phyloP scores from a whole-genome alignment of 2,888 invertebrate species.

The Pteria penguin region DNA sequence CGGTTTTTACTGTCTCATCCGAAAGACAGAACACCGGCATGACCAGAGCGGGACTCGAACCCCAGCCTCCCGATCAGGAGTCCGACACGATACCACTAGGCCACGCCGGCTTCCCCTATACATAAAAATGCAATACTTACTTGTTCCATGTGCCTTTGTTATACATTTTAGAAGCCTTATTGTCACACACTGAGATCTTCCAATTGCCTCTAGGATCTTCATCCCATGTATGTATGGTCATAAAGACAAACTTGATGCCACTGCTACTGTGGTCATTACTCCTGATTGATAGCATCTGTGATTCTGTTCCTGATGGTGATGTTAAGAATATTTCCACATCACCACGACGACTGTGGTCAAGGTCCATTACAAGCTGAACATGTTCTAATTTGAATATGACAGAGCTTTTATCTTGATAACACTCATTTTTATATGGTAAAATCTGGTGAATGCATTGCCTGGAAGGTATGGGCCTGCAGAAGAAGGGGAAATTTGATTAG shows the following conservation, averaged over 20 bases:
- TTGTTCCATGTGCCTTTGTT: constrained; percentile 21
- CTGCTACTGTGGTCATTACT: constrained; percentile 59
- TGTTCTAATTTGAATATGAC: constrained; percentile 77
- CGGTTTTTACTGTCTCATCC: too few species aligned
- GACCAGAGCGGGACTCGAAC: too few species aligned
- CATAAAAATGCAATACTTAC: constrained; percentile 5
- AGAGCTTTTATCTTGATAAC: too few species aligned
- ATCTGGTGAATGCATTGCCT: constrained; percentile 37
- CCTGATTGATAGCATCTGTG: constrained; percentile 69
- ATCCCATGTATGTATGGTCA: constrained; percentile 77
- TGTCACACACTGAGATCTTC: constrained; percentile 69
- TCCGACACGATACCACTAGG: too few species aligned
- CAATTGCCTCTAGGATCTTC: constrained; percentile 75
- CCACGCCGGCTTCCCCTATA: too few species aligned
- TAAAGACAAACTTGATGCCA: constrained; percentile 74
- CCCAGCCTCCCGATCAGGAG: too few species aligned
- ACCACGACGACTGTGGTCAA: constrained; percentile 67
- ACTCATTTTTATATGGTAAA: constrained; percentile 51
- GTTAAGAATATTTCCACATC: constrained; percentile 70
- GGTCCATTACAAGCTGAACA: constrained; percentile 68
- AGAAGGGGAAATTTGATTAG: too few species aligned
- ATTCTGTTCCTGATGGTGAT: constrained; percentile 73
- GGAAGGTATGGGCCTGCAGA: constrained; percentile 50
- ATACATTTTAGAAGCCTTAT: constrained; percentile 25
- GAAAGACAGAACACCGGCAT: too few species aligned